Percentiles rank a stretch among this genome's conserved stretches.
phyloP scores from a whole-genome alignment of 2,888 invertebrate species.

The Eupithecia dodoneata region DNA sequence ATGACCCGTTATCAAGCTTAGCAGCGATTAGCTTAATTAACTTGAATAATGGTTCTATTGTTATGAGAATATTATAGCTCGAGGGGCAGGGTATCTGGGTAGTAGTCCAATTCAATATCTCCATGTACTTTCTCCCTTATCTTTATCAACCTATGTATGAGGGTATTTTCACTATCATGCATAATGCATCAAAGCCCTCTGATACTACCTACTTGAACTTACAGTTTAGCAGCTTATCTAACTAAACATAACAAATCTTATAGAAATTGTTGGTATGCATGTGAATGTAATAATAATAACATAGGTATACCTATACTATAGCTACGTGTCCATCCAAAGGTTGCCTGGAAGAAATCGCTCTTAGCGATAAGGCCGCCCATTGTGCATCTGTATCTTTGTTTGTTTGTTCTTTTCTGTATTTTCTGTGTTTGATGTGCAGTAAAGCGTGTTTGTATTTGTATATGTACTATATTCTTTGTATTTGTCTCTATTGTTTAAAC shows the following conservation, averaged over 20 bases:
- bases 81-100: conserved; percentile 1
- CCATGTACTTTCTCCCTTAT: background rate
- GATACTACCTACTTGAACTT: background rate
- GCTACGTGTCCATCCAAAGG: no score
- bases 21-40: conserved; percentile 29
- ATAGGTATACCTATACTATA: no score
- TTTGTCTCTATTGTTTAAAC: no score
- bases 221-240: background rate
- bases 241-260: background rate
- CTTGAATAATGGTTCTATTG: conserved; percentile 26
- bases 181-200: background rate
- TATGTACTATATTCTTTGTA: no score
- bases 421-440: no score
- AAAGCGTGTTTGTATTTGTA: no score
- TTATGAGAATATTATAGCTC: conserved; percentile 18
- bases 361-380: no score
- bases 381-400: no score
- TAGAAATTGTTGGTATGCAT: no score
- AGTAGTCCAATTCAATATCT: conserved; percentile 13
- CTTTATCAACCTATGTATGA: background rate
- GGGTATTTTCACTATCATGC: background rate
- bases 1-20: conserved; percentile 28
- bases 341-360: no score
- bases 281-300: no score
- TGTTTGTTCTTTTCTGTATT: no score